A percentile compares a stretch with the other conserved stretches of the same genome.
These are phyloP conservation scores for Crocidura indochinensis DNA, from an alignment of 2,797 vertebrate species.

Conservation along the genomic window DNA sequence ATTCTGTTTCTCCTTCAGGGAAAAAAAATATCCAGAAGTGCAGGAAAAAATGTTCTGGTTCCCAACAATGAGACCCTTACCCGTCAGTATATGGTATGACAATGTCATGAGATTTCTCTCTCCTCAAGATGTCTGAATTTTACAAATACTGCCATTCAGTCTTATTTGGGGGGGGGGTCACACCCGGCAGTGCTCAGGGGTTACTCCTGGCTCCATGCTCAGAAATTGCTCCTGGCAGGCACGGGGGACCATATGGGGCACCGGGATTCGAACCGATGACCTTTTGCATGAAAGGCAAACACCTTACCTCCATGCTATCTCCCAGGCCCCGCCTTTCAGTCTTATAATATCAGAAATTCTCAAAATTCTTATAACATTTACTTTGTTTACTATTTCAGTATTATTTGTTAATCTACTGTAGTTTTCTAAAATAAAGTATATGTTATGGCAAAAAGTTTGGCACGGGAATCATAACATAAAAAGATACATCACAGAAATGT, in stretches of 20 bases:
- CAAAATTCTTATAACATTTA: neutral
- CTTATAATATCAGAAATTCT: slow-evolving; percentile 4
- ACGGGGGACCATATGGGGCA: no score
- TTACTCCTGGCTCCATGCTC: no score
- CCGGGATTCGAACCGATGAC: no score
- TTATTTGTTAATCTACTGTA: neutral
- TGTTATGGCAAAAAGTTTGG: neutral
- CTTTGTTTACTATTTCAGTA: slow-evolving; percentile 6
- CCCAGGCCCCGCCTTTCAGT: no score
- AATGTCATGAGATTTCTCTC: neutral
- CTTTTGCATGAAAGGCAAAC: no score
- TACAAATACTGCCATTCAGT: neutral
- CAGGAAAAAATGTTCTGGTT: no score
- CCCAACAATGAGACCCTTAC: neutral
- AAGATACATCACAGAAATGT: slow-evolving; percentile 1
- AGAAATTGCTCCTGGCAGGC: no score
- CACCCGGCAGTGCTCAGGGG: no score
- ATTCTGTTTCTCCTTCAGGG: no score
- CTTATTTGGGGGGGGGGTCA: no score
- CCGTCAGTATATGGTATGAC: neutral
- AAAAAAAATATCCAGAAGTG: no score
- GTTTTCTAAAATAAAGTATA: slow-evolving; percentile 23
- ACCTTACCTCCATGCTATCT: no score
- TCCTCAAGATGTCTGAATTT: fast-evolving
- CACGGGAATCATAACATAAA: neutral